Evolutionary conservation across 2,797 vertebrate genomes (phyloP), one percentile per base, ranked within the genome.

Genomic region (Limosa lapponica): DNA sequence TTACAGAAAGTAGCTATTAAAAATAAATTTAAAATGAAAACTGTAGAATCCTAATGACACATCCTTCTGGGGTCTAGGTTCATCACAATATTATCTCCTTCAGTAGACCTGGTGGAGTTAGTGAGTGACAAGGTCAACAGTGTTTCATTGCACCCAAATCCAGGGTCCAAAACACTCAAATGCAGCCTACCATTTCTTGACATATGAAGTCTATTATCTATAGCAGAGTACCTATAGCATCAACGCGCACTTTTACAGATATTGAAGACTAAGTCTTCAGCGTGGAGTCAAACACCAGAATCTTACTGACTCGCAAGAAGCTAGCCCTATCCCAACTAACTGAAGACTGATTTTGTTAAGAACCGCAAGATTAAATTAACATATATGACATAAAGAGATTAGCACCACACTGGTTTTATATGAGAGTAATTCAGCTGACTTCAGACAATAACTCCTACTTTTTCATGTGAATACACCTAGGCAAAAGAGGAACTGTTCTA

Each of bases 1-100:
- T 52, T 79, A 55, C 93, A 89, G 62, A 36, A 69, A 51, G 39
- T 48, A 44, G 44, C 20, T 64, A 59, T 52, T 44, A 19, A 59
- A 39, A 89, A 87, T 12, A 30, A 81, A 91, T 66, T 82, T 62
- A 24, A 85, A 95, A 83, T 62, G 4, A 37, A 62, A 78, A 7
- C 32, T 37, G 54, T 30, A 41, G 34, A 58, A 37, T 69, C 28
- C 10, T 85, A 52, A 28, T 17, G 23, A 37, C 32, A 32, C 28
- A 16, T 69, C 9, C 4, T 78, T 80, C 6, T 16, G 23, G 19
- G 23, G 6, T 71, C 15, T 58, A 17, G 22, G 73, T 58, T 41
- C 46, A 18, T 32, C 22, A 58, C 2, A 12, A 27, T 10, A 18
- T 24, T 67, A 10, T 48, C n/a, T 82, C 15, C 77, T 54, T n/a